phyloP scores from a whole-genome alignment of 1,140 invertebrate genomes.

The Trichonephila clavipes region DNA sequence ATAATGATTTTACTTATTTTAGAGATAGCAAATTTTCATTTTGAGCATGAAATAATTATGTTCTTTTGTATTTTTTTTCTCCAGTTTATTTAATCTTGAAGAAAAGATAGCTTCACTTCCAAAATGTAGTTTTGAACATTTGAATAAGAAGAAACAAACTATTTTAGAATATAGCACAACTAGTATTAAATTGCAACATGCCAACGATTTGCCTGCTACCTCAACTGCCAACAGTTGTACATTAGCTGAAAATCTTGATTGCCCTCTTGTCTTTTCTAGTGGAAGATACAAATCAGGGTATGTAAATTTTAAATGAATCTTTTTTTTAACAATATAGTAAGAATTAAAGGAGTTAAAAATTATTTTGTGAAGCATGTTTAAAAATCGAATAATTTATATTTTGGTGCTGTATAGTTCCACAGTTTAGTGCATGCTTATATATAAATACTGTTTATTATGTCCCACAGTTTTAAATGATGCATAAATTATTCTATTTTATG shows the following conservation, averaged over 20 bases:
- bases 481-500: no score
- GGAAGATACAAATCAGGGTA: slow-evolving; percentile 79
- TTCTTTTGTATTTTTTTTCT: slow-evolving; percentile 68
- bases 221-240: slow-evolving; percentile 46
- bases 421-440: no score
- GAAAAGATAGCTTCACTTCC: slow-evolving; percentile 91
- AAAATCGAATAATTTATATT: no score
- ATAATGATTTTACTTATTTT: no score
- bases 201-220: slow-evolving; percentile 23
- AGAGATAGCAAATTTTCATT: no score
- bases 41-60: neutral
- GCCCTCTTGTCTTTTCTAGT: slow-evolving; percentile 58
- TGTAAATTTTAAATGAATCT: slow-evolving; percentile 19
- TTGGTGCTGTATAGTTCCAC: no score
- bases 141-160: slow-evolving; percentile 74
- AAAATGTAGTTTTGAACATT: slow-evolving; percentile 80
- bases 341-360: no score
- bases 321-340: neutral
- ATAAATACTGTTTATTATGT: no score
- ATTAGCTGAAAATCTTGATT: slow-evolving; percentile 3
- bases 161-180: slow-evolving; percentile 50
- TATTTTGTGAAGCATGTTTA: no score
- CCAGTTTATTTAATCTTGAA: slow-evolving; percentile 90
- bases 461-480: no score
- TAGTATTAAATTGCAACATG: slow-evolving; percentile 30